Percentiles rank a stretch among this genome's conserved stretches.
Evolutionary conservation across 2,113 vertebrate species (phyloP).

Genomic region (Paramisgurnus dabryanus): DNA sequence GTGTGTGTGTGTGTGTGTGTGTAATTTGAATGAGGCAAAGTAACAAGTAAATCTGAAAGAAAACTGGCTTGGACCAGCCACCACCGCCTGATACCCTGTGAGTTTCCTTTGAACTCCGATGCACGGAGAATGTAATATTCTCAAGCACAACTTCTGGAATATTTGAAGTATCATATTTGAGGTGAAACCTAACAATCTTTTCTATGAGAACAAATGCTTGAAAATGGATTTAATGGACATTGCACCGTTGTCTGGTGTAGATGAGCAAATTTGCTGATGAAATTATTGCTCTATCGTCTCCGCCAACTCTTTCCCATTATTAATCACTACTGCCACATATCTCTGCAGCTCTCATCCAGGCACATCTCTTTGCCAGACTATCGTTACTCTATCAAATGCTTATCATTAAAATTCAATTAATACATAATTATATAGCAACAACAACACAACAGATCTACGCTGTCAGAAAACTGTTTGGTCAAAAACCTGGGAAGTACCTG

Average conservation of each 20-base stretch:
- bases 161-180: slow-evolving; percentile 12
- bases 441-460: no score
- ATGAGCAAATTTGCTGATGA: slow-evolving; percentile 51
- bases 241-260: not conserved
- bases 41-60: slow-evolving; percentile 2
- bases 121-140: slow-evolving; percentile 23
- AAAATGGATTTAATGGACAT: not conserved
- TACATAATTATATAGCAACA: no score
- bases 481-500: no score
- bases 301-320: slow-evolving; percentile 70
- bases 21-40: slow-evolving; percentile 16
- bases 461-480: no score
- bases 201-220: not conserved
- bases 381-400: no score
- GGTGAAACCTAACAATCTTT: slow-evolving; percentile 6
- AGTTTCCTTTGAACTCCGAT: slow-evolving; percentile 10
- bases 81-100: slow-evolving; percentile 8
- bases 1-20: not conserved
- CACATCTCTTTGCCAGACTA: not conserved
- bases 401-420: no score
- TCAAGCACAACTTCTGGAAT: slow-evolving; percentile 8
- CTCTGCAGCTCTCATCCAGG: not conserved
- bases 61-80: not conserved
- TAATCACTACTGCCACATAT: slow-evolving; percentile 26
- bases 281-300: slow-evolving; percentile 65